Conservation (phyloP, 2,797 vertebrate species). For the Loriculus beryllinus region DNA sequence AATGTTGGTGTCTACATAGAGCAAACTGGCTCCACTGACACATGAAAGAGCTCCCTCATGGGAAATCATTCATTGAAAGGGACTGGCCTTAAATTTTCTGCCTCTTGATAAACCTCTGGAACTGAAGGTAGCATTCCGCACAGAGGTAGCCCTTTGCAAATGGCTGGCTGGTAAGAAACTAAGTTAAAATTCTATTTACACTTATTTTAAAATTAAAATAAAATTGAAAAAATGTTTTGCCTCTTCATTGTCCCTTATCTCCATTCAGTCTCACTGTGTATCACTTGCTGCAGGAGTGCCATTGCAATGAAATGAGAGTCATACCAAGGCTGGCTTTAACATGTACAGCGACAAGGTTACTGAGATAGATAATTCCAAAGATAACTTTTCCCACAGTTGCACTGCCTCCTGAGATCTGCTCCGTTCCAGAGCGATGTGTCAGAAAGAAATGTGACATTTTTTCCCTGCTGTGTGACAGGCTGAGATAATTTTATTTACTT, state of each 20-base stretch:
- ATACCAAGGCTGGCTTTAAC: not conserved
- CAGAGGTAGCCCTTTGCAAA: not conserved
- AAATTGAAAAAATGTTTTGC: not conserved
- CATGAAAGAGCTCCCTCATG: not conserved
- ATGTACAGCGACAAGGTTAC: not conserved
- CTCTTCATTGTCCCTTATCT: not conserved
- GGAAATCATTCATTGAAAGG: constrained; percentile 7
- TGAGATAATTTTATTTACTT: constrained; percentile 38
- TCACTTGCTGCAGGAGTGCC: not conserved
- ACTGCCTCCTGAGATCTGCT: not conserved
- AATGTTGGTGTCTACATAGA: not conserved
- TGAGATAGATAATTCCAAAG: not conserved
- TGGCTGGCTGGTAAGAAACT: not conserved
- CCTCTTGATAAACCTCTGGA: not conserved
- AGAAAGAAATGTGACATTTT: not conserved
- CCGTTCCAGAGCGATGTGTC: not conserved
- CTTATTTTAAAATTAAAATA: not conserved
- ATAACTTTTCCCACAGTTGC: not conserved
- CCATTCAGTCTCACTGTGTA: not conserved
- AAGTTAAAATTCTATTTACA: not conserved
- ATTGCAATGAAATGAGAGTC: not conserved
- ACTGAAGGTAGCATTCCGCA: not conserved
- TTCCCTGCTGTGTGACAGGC: not conserved
- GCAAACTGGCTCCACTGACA: not conserved
- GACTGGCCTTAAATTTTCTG: not conserved